Conservation (phyloP, 2,797 vertebrate species). For the Acestrorhynchus altus region DNA sequence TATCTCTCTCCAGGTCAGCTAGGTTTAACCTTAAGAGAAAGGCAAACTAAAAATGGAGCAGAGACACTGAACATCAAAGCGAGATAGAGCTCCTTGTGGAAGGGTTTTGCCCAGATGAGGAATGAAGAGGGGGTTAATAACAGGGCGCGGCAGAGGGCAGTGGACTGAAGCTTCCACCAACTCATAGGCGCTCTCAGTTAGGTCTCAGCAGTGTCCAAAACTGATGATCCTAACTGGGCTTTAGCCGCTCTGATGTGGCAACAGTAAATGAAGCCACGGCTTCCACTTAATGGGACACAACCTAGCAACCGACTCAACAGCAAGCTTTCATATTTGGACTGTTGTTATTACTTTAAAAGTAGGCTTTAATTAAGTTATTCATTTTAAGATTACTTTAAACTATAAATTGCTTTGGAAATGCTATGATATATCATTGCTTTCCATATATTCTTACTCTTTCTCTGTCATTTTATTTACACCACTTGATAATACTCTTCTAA, state of each 20-base stretch:
- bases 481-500: no score
- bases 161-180: slow-evolving; percentile 39
- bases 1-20: slow-evolving; percentile 47
- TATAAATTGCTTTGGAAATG: no score
- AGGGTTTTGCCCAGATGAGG: slow-evolving; percentile 22
- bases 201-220: slow-evolving; percentile 35
- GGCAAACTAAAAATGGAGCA: slow-evolving; percentile 51
- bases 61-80: slow-evolving; percentile 50
- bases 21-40: slow-evolving; percentile 45
- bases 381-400: no score
- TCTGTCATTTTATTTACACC: no score
- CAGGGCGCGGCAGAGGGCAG: slow-evolving; percentile 38
- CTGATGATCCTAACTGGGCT: slow-evolving; percentile 39
- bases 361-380: slow-evolving; percentile 1
- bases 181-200: slow-evolving; percentile 31
- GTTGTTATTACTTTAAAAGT: not conserved
- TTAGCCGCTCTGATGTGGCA: slow-evolving; percentile 46
- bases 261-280: slow-evolving; percentile 22
- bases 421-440: no score
- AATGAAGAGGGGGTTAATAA: slow-evolving; percentile 54
- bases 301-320: slow-evolving; percentile 42
- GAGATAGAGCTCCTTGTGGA: slow-evolving; percentile 25
- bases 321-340: slow-evolving; percentile 23
- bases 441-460: no score
- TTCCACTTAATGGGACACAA: slow-evolving; percentile 28